phyloP scores from a whole-genome alignment of 2,888 invertebrate species.

The Hartigia nigra region DNA sequence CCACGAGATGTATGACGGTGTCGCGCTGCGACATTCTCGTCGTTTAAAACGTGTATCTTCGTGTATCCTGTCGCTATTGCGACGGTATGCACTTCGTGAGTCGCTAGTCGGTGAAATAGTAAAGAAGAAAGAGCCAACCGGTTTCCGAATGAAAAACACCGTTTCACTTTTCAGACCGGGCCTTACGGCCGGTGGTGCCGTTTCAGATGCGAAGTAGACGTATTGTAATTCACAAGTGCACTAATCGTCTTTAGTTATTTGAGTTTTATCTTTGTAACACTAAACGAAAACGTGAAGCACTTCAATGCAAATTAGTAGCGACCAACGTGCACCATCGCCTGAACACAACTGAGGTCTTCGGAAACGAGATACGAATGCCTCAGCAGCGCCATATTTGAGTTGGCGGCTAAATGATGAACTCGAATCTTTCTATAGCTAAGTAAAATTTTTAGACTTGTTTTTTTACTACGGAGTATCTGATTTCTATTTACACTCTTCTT shows the following conservation, averaged over 20 bases:
- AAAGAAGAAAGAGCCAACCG: background rate
- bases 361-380: background rate
- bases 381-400: background rate
- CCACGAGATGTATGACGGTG: constrained; percentile 92
- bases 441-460: background rate
- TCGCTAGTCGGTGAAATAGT: background rate
- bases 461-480: background rate
- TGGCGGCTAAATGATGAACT: background rate
- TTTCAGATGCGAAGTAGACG: background rate
- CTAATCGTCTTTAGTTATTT: background rate
- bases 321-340: constrained; percentile 32
- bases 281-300: background rate
- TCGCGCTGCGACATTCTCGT: constrained; percentile 80
- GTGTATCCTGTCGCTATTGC: background rate
- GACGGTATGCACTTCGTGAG: background rate
- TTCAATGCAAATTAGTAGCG: background rate
- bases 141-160: background rate
- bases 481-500: background rate
- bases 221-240: background rate
- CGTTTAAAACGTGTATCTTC: background rate
- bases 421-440: background rate
- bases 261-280: background rate
- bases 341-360: constrained; percentile 51
- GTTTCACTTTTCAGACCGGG: background rate
- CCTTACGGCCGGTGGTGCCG: background rate